A percentile compares a stretch with the other conserved stretches of the same genome.
phyloP scores from a whole-genome alignment of 2,797 vertebrate species.

The Urosaurus nigricauda region DNA sequence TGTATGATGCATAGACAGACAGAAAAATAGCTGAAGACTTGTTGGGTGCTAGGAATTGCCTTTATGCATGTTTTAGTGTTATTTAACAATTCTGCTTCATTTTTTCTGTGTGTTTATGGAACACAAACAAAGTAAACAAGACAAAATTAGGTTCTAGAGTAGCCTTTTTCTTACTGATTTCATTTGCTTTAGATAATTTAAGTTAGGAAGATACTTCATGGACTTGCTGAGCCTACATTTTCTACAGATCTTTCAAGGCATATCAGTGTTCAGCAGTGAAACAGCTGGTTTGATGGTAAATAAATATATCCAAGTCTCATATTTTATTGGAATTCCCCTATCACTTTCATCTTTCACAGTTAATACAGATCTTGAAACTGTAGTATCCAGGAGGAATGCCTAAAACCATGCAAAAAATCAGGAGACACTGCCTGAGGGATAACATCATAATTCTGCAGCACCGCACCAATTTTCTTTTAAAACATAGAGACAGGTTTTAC shows the following conservation, averaged over 20 bases:
- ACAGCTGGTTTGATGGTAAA: neutral
- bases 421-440: neutral
- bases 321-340: slow-evolving; percentile 25
- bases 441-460: neutral
- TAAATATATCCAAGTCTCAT: neutral
- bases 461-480: neutral
- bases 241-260: neutral
- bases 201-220: neutral
- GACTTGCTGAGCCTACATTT: neutral
- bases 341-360: slow-evolving; percentile 12
- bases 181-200: neutral
- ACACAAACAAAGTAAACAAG: neutral
- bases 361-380: neutral
- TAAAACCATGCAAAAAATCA: slow-evolving; percentile 1
- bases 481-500: neutral
- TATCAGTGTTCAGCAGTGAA: neutral
- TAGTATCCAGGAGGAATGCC: neutral
- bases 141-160: neutral
- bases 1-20: too few relatives aligned
- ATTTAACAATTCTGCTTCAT: too few relatives aligned
- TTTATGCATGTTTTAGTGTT: neutral
- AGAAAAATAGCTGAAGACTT: too few relatives aligned
- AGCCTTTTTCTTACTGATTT: neutral
- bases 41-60: neutral
- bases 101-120: neutral